A percentile compares a stretch with the other conserved stretches of the same genome.
Conservation (phyloP, 2,113 vertebrate genomes). For the Ovis aries region ARS-UI_Ramb_v3.0 NC_056066.1:24673501-24674000, state of each 20-base stretch:
- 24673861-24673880: background rate
- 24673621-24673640: background rate
- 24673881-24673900: background rate
- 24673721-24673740: background rate
- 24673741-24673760: background rate
- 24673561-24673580: background rate
- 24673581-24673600: background rate
- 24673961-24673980: background rate
- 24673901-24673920: background rate
- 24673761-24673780: accelerated
- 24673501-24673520: background rate
- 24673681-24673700: background rate
- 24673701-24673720: background rate
- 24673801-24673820: background rate
- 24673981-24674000: background rate
- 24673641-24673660: background rate
- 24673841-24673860: background rate
- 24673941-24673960: accelerated
- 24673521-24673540: background rate
- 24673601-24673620: background rate
- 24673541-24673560: background rate
- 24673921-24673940: background rate
- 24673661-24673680: background rate
- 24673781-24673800: background rate
- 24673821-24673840: background rate